Conservation (phyloP, 2,113 vertebrate species). For the Paradisaea rubra region DNA sequence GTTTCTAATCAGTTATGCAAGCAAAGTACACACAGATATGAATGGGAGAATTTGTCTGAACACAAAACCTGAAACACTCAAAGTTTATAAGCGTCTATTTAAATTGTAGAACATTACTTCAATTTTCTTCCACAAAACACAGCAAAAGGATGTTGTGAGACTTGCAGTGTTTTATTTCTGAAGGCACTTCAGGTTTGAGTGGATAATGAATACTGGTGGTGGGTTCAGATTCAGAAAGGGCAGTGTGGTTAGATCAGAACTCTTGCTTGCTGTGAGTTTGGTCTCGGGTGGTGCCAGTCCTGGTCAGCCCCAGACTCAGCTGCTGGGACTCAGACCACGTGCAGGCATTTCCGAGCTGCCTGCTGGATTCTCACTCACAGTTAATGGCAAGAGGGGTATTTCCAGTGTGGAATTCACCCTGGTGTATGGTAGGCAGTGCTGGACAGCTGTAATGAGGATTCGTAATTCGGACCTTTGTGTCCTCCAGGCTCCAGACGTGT, state of each 20-base stretch:
- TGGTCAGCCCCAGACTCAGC: not conserved
- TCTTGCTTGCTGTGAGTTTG: not conserved
- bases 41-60: not conserved
- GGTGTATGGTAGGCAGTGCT: not conserved
- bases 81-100: not conserved
- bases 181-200: not conserved
- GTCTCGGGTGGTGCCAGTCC: not conserved
- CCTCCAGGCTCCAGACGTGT: not conserved
- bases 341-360: not conserved
- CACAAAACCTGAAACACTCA: not conserved
- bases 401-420: not conserved
- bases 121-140: not conserved
- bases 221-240: not conserved
- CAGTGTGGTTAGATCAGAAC: not conserved
- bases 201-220: not conserved
- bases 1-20: not conserved
- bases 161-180: not conserved
- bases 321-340: not conserved
- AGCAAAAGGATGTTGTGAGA: not conserved
- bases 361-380: not conserved
- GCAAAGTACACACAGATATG: not conserved
- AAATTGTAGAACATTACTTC: not conserved
- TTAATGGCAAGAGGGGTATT: not conserved
- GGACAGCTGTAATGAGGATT: not conserved
- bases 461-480: not conserved